Percentiles rank a stretch among this genome's conserved stretches.
Conservation (phyloP, 2,888 invertebrate species). For the Lathronympha strigana region DNA sequence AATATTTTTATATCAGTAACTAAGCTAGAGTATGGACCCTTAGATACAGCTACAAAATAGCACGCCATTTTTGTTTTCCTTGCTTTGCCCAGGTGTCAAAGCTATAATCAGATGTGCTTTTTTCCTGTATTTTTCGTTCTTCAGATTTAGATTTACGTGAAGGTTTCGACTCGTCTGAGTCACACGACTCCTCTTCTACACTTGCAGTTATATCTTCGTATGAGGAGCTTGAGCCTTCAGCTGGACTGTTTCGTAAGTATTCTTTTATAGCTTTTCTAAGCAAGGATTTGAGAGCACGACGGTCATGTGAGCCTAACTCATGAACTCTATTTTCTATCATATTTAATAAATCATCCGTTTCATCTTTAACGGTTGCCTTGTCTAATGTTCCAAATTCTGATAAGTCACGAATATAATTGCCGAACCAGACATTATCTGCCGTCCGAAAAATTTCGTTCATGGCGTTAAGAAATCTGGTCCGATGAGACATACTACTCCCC, state of each 20-base stretch:
- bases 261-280: slow-evolving; percentile 16
- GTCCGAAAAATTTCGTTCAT: slow-evolving; percentile 15
- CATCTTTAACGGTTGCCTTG: neutral
- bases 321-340: slow-evolving; percentile 10
- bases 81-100: slow-evolving; percentile 4
- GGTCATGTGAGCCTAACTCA: neutral
- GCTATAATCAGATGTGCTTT: slow-evolving; percentile 19
- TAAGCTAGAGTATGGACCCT: neutral
- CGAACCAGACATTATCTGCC: neutral
- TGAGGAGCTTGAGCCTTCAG: neutral
- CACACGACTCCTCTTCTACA: neutral
- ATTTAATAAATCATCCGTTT: slow-evolving; percentile 2
- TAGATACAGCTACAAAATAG: neutral
- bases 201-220: neutral
- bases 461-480: neutral
- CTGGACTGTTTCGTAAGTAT: neutral
- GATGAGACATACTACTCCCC: neutral
- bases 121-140: neutral
- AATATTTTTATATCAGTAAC: neutral
- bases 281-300: neutral
- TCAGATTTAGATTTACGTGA: neutral
- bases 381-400: slow-evolving; percentile 2
- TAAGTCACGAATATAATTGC: slow-evolving; percentile 1
- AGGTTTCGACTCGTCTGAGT: neutral
- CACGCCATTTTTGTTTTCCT: slow-evolving; percentile 1